Evolutionary conservation across 1,140 invertebrate genomes (phyloP).

Genomic region (Artemia franciscana): DNA sequence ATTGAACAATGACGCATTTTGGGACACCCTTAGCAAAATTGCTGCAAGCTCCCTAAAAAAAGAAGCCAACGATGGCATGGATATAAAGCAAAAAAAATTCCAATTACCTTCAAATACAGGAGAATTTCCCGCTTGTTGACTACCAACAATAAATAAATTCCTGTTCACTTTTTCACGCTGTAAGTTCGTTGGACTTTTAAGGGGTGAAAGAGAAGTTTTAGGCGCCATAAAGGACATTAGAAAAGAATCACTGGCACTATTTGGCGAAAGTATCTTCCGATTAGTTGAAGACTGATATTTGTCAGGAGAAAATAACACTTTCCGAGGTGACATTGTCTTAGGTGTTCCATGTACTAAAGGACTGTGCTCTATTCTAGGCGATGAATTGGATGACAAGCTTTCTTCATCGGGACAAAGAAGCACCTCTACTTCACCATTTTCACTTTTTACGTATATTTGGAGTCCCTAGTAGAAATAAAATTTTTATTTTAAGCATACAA

Average conservation of each 20-base stretch:
- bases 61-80: too few species aligned
- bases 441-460: conserved; percentile 68
- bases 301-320: not conserved
- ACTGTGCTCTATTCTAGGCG: conserved; percentile 6
- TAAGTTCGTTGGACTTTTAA: conserved; percentile 13
- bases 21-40: too few species aligned
- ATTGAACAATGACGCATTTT: too few species aligned
- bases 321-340: conserved; percentile 14
- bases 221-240: conserved; percentile 20
- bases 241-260: conserved; percentile 10
- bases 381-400: conserved; percentile 2
- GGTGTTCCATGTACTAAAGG: conserved; percentile 7
- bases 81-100: too few species aligned
- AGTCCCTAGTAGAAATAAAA: conserved; percentile 11
- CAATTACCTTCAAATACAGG: too few species aligned
- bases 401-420: conserved; percentile 61
- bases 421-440: conserved; percentile 72
- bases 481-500: not conserved
- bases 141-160: conserved; percentile 14
- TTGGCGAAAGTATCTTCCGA: not conserved
- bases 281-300: conserved; percentile 6
- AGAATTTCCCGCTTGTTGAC: too few species aligned
- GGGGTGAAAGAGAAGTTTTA: conserved; percentile 19
- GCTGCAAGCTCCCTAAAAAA: too few species aligned
- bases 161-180: conserved; percentile 33